A percentile compares a stretch with the other conserved stretches of the same genome.
Conservation (phyloP, 2,888 invertebrate genomes). For the Prosapia bicincta region DNA sequence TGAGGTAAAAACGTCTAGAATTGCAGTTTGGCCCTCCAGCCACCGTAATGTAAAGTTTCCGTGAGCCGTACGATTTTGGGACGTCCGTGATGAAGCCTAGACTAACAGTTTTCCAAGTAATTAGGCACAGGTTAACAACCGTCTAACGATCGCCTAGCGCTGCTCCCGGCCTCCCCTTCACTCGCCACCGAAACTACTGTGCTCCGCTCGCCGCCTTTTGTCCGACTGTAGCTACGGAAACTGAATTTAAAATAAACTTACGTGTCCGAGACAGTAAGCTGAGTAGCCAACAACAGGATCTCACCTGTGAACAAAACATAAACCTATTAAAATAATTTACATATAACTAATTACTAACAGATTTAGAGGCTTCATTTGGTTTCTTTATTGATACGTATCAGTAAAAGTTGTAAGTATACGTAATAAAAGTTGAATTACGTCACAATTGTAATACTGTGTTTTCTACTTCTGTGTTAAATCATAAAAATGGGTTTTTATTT, state of each 20-base stretch:
- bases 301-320: not conserved
- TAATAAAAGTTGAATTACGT: too few relatives aligned
- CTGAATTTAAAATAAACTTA: not conserved
- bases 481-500: too few relatives aligned
- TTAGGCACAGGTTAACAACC: constrained; percentile 20
- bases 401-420: too few relatives aligned
- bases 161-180: not conserved
- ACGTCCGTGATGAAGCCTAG: not conserved
- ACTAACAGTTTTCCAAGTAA: not conserved
- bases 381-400: too few relatives aligned
- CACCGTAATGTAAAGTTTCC: not conserved
- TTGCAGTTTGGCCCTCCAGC: too few relatives aligned
- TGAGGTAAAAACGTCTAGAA: too few relatives aligned
- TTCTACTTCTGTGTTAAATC: too few relatives aligned
- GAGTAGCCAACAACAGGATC: too few relatives aligned
- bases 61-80: not conserved
- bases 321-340: not conserved
- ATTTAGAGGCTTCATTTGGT: too few relatives aligned
- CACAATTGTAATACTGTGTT: too few relatives aligned
- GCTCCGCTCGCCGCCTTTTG: not conserved
- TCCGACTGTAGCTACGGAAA: not conserved
- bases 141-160: constrained; percentile 8
- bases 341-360: too few relatives aligned
- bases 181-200: not conserved
- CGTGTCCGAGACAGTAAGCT: not conserved